These are phyloP conservation scores for Orthonyx spaldingii DNA, from an alignment of 2,113 vertebrate species.

Conservation along the genomic window DNA sequence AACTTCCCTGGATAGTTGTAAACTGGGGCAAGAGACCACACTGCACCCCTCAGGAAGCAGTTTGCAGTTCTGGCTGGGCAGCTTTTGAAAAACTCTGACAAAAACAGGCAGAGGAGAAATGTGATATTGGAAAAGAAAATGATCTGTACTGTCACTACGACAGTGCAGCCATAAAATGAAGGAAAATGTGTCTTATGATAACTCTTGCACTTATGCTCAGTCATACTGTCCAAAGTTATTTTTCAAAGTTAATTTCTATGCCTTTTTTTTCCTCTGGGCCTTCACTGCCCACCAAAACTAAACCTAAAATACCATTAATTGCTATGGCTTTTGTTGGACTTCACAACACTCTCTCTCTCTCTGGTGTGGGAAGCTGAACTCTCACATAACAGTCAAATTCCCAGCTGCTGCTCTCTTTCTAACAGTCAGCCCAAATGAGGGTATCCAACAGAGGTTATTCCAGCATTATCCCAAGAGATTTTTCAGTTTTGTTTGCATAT, in stretches of 20 bases:
- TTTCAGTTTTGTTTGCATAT: neutral
- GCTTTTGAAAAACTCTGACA: neutral
- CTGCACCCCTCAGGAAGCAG: neutral
- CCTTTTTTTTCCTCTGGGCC: neutral
- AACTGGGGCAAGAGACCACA: neutral
- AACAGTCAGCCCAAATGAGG: neutral
- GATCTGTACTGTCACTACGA: neutral
- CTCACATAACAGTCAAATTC: neutral
- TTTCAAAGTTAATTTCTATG: neutral
- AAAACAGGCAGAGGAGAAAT: neutral
- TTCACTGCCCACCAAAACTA: neutral
- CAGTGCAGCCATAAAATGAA: neutral
- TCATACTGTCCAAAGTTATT: neutral
- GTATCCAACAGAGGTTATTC: neutral
- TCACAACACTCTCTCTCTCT: neutral
- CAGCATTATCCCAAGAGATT: neutral
- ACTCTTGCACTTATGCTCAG: neutral
- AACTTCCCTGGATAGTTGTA: neutral
- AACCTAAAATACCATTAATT: neutral
- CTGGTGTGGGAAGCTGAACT: neutral
- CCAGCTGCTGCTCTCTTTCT: neutral
- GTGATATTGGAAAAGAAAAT: neutral
- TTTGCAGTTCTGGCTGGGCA: neutral
- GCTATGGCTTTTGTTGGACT: neutral
- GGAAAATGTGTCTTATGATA: neutral